phyloP scores from a whole-genome alignment of 2,113 vertebrate genomes.

The Tichodroma muraria region DNA sequence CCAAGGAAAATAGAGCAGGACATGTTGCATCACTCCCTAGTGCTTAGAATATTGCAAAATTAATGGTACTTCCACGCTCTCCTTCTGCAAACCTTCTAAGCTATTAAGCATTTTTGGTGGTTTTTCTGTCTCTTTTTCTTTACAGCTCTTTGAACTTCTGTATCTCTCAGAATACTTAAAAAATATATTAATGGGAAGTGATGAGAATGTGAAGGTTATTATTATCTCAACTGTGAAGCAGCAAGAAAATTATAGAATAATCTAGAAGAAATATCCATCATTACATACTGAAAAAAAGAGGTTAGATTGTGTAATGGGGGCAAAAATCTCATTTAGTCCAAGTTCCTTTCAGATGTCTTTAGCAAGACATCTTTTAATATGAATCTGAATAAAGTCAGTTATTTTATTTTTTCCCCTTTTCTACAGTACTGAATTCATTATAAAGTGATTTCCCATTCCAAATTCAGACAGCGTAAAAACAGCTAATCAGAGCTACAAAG shows the following conservation, averaged over 20 bases:
- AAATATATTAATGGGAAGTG: not conserved
- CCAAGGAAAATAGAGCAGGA: not conserved
- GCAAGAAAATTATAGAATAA: not conserved
- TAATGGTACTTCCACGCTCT: not conserved
- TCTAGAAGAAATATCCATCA: not conserved
- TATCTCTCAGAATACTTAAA: not conserved
- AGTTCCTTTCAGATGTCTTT: conserved; percentile 6
- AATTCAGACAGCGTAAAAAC: not conserved
- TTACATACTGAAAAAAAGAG: not conserved
- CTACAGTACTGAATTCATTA: not conserved
- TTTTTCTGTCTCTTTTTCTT: not conserved
- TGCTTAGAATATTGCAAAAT: not conserved
- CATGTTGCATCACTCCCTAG: not conserved
- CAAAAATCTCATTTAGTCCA: conserved; percentile 13
- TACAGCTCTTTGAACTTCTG: not conserved
- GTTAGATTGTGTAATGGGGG: not conserved
- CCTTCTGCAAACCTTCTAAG: not conserved
- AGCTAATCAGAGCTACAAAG: conserved; percentile 9
- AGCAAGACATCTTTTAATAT: not conserved
- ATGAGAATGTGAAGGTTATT: not conserved
- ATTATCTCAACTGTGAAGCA: not conserved
- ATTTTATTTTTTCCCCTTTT: not conserved
- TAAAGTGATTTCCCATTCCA: not conserved
- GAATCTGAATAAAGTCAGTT: not conserved
- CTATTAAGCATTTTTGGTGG: not conserved